A percentile compares a stretch with the other conserved stretches of the same genome.
These are phyloP conservation scores for Clamator glandarius DNA, from an alignment of 2,797 vertebrate genomes.

Conservation along the genomic window DNA sequence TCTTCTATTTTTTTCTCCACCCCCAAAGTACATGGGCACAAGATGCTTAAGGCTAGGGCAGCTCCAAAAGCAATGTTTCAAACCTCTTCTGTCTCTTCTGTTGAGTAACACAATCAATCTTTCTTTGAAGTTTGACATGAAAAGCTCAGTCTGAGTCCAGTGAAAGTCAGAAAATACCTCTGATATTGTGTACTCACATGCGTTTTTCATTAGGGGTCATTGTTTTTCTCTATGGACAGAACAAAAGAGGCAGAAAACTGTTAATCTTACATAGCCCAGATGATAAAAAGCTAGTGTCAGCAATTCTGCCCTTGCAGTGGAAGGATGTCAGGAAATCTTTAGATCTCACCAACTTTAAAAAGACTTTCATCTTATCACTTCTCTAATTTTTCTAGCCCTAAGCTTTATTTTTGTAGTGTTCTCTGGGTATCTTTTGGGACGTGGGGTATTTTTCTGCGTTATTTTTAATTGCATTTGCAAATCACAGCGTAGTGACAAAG, in stretches of 20 bases:
- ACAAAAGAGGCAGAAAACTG: constrained; percentile 1
- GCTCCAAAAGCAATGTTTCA: background rate
- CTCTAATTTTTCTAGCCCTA: background rate
- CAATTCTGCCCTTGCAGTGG: background rate
- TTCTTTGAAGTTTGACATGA: background rate
- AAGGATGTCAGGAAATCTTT: background rate
- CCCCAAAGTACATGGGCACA: background rate
- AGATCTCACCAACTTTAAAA: background rate
- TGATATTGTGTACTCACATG: background rate
- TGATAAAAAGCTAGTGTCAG: background rate
- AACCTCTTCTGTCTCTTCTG: background rate
- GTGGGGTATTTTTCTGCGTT: background rate
- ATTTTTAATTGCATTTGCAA: background rate
- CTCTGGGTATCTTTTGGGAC: background rate
- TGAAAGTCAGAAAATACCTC: background rate
- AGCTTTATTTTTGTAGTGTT: background rate
- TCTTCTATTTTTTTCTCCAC: background rate
- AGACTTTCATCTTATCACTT: background rate
- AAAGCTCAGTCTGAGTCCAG: background rate
- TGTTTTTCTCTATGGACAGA: background rate
- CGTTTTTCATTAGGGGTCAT: background rate
- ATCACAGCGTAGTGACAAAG: background rate
- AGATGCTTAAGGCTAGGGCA: background rate
- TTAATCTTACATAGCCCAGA: background rate
- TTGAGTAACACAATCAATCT: background rate